A percentile compares a stretch with the other conserved stretches of the same genome.
Evolutionary conservation across 2,797 vertebrate genomes (phyloP).

Genomic region (Sphenodon punctatus): DNA sequence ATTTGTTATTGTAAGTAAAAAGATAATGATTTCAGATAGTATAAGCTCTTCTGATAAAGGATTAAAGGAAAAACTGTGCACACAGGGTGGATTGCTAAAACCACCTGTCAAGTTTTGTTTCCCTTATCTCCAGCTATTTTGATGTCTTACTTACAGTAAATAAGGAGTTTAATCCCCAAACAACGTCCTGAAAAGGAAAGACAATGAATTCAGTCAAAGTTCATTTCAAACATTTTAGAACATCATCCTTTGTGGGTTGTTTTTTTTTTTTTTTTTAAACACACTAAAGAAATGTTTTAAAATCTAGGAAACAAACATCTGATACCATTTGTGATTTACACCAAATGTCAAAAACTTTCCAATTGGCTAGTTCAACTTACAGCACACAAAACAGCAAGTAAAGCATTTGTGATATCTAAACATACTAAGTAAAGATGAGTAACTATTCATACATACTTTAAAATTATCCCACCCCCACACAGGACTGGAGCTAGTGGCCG

Average conservation of each 20-base stretch:
- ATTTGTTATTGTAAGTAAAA: not conserved
- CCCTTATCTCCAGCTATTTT: too few species aligned
- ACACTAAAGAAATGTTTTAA: not conserved
- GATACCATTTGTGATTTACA: not conserved
- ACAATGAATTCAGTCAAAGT: constrained; percentile 22
- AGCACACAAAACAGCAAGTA: not conserved
- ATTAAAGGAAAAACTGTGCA: too few species aligned
- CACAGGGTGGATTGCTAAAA: too few species aligned
- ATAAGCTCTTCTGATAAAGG: fast-evolving
- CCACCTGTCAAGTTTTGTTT: too few species aligned
- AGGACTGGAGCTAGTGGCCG: too few species aligned
- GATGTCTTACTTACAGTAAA: constrained; percentile 98
- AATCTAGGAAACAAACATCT: not conserved
- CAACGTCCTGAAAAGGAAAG: constrained; percentile 87
- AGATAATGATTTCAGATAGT: fast-evolving
- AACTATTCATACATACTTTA: too few species aligned
- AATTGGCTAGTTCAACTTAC: not conserved
- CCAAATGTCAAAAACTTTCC: not conserved
- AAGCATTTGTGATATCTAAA: too few species aligned
- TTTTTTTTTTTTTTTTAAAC: not conserved
- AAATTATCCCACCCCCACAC: too few species aligned
- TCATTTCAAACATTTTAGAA: not conserved
- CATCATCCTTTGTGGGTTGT: not conserved
- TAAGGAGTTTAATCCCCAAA: constrained; percentile 98
- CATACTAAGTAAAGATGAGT: too few species aligned